Conservation (phyloP, 2,797 vertebrate species). For the Chaetophractus vellerosus region DNA sequence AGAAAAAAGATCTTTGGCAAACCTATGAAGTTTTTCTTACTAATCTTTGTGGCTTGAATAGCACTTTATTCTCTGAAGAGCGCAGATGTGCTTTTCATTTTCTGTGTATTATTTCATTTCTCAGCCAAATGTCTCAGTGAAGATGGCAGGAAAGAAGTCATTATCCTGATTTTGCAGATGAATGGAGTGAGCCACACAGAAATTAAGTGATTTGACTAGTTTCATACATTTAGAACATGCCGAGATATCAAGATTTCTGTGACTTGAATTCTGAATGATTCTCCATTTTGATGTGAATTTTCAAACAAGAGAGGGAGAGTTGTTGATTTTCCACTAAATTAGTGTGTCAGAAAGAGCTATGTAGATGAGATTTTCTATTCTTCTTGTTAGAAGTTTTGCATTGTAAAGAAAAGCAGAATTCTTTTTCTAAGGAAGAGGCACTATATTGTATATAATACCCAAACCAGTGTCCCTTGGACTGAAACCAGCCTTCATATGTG, state of each 20-base stretch:
- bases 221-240: not conserved
- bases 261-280: not conserved
- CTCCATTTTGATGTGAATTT: slow-evolving; percentile 10
- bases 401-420: not conserved
- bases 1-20: not conserved
- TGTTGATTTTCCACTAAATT: not conserved
- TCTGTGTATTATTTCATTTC: slow-evolving; percentile 62
- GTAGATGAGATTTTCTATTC: not conserved
- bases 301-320: not conserved
- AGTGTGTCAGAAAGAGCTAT: not conserved
- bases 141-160: slow-evolving; percentile 15
- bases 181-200: slow-evolving; percentile 4
- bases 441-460: not conserved
- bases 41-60: slow-evolving; percentile 2
- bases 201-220: not conserved
- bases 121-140: not conserved
- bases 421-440: not conserved
- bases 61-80: slow-evolving; percentile 23
- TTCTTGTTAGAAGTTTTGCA: not conserved
- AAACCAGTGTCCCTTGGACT: not conserved
- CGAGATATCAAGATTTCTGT: not conserved
- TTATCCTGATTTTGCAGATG: slow-evolving; percentile 38
- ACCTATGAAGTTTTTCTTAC: slow-evolving; percentile 28
- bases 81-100: slow-evolving; percentile 53
- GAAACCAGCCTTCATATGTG: not conserved